Evolutionary conservation across 1,140 invertebrate genomes (phyloP).

Genomic region (Tetranychus cinnabarinus): DNA sequence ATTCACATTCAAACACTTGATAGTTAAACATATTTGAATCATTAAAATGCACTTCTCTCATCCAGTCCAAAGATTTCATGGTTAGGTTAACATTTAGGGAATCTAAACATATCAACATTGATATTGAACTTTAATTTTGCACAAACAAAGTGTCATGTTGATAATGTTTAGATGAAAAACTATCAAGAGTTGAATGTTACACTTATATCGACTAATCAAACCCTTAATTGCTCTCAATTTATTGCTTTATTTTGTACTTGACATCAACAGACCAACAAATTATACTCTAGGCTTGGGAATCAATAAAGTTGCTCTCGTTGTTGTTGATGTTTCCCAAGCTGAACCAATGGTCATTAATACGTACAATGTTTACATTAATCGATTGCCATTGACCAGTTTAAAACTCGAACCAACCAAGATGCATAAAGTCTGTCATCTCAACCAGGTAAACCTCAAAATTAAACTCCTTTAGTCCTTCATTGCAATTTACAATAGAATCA

Average conservation of each 20-base stretch:
- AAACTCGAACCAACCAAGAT: neutral
- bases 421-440: constrained; percentile 19
- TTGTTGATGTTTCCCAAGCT: constrained; percentile 17
- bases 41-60: neutral
- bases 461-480: too few relatives aligned
- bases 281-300: constrained; percentile 22
- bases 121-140: too few relatives aligned
- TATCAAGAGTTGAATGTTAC: too few relatives aligned
- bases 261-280: constrained; percentile 17
- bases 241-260: neutral
- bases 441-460: constrained; percentile 16
- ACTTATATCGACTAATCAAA: too few relatives aligned
- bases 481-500: too few relatives aligned
- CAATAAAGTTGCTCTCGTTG: constrained; percentile 18
- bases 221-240: neutral
- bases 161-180: too few relatives aligned
- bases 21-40: neutral
- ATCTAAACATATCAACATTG: too few relatives aligned
- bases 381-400: constrained; percentile 3
- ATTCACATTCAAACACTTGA: too few relatives aligned
- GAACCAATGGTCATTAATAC: constrained; percentile 20
- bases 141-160: too few relatives aligned
- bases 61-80: too few relatives aligned
- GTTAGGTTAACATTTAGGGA: too few relatives aligned
- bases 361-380: constrained; percentile 16